These are phyloP conservation scores for Halcyon leucocephala DNA, from an alignment of 2,797 vertebrate species.

Conservation along the genomic window DNA sequence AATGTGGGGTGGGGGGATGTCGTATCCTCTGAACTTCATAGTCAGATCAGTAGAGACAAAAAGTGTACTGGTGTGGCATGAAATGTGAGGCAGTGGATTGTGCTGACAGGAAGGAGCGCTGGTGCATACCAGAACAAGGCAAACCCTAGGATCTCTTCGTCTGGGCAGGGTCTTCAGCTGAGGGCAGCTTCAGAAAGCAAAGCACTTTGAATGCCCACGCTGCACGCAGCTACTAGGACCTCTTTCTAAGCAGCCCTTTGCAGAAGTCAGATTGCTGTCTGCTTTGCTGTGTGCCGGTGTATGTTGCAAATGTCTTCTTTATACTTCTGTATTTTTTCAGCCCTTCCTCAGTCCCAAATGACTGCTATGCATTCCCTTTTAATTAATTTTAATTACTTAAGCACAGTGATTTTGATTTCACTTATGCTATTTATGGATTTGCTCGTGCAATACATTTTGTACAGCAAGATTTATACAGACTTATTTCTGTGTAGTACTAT, in stretches of 20 bases:
- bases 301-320: not conserved
- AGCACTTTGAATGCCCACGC: not conserved
- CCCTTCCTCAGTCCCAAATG: not conserved
- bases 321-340: not conserved
- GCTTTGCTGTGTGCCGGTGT: not conserved
- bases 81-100: rapidly evolving
- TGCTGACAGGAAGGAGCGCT: not conserved
- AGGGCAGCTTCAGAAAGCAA: not conserved
- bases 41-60: not conserved
- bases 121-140: not conserved
- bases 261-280: not conserved
- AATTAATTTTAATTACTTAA: not conserved
- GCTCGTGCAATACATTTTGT: not conserved
- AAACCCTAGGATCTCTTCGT: not conserved
- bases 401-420: not conserved
- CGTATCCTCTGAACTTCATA: not conserved
- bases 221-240: not conserved
- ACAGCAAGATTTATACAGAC: not conserved
- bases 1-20: not conserved
- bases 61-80: rapidly evolving
- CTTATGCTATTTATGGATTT: not conserved
- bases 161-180: not conserved
- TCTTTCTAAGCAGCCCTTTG: not conserved
- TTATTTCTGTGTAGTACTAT: not conserved
- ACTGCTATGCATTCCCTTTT: not conserved